Evolutionary conservation across 2,797 vertebrate species (phyloP), one percentile per base, ranked within the genome.

Genomic region (Myotis vivesi): DNA sequence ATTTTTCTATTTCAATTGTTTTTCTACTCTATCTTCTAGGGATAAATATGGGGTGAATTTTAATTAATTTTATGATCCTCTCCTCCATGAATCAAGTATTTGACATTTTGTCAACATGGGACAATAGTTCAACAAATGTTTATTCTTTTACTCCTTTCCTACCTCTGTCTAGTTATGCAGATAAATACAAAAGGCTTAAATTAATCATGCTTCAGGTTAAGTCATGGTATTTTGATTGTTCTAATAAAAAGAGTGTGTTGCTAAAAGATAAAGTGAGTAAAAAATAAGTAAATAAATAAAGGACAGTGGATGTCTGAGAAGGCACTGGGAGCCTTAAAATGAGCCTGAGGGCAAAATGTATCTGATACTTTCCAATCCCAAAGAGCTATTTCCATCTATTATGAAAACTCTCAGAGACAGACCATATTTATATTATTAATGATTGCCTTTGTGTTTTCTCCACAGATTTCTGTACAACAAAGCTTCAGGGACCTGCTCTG

Each of bases 1-100:
- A 69, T 90, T 77, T 75, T 49, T 23, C 25, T 36, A 6, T 49
- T 4, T 81, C 23, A 51, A 20, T 53, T 85, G 7, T 36, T 84
- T 85, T 93, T 76, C 23, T 73, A 33, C 28, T 85, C 28, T 57
- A 12, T 75, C 33, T 81, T 66, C 38, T 73, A 57, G 11, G 10
- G 3, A 57, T 64, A 86, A 33, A 69, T 30, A 66, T 38, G 20
- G 23, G n/a, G 2, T 72, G 22, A 81, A 16, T 91, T 91, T 88
- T 71, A 76, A 91, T 94, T 88, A 85, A 92, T 84, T 92, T 80
- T 75, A n/a, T 91, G 75, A 92, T 72, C 4, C 7, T 87, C 20
- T 91, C 53, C 79, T 91, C 20, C 19, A 25, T 22, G 30, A 90
- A 75, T 87, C 73, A 95, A 87, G 79, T 79, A 73, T 36, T 73